Conservation (phyloP, 1,140 invertebrate genomes). For the Sitodiplosis mosellana region DNA sequence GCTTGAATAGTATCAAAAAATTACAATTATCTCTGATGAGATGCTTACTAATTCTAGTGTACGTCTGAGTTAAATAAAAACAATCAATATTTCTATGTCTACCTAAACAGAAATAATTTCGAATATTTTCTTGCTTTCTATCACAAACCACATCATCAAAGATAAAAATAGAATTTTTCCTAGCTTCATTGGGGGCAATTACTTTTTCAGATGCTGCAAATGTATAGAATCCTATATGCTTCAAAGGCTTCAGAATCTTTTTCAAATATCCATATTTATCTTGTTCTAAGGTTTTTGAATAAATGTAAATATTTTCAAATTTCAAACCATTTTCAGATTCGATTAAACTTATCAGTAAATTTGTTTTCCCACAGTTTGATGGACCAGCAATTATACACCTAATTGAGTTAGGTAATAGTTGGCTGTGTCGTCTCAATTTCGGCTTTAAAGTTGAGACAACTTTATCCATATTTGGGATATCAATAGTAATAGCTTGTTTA, state of each 20-base stretch:
- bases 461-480: no score
- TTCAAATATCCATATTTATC: constrained; percentile 14
- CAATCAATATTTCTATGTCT: constrained; percentile 18
- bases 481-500: no score
- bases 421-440: constrained; percentile 6
- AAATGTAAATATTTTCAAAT: constrained; percentile 20
- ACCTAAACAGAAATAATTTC: constrained; percentile 21
- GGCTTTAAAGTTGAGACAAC: no score
- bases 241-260: constrained; percentile 9
- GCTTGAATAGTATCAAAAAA: constrained; percentile 23
- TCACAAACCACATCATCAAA: constrained; percentile 25
- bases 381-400: constrained; percentile 13
- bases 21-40: constrained; percentile 25
- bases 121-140: constrained; percentile 17
- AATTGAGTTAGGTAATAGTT: constrained; percentile 14
- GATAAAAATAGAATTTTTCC: constrained; percentile 19
- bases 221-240: constrained; percentile 12
- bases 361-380: constrained; percentile 20
- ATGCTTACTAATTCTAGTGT: constrained; percentile 24
- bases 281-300: constrained; percentile 15
- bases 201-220: constrained; percentile 15
- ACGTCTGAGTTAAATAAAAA: constrained; percentile 23
- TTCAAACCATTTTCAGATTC: constrained; percentile 16
- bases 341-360: constrained; percentile 16
- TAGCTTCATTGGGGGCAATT: constrained; percentile 9